Evolutionary conservation across 2,797 vertebrate species (phyloP).

Genomic region (Graptemys geographica): DNA sequence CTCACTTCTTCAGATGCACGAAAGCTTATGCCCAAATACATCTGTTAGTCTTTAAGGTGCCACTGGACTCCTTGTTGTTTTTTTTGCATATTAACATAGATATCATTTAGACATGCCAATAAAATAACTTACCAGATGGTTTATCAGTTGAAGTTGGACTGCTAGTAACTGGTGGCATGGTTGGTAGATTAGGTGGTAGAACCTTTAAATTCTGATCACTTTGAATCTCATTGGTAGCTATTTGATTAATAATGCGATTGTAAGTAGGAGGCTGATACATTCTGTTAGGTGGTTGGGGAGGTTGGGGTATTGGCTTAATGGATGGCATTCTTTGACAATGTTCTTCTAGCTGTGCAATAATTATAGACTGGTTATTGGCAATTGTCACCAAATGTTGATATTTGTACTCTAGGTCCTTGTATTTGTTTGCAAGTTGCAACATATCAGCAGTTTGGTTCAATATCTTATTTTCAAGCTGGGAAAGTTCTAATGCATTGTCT

Average conservation of each 20-base stretch:
- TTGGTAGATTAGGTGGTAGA: slow-evolving; percentile 88
- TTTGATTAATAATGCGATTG: slow-evolving; percentile 90
- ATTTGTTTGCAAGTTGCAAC: slow-evolving; percentile 94
- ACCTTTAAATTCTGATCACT: slow-evolving; percentile 94
- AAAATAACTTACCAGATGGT: slow-evolving; percentile 91
- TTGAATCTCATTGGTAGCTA: slow-evolving; percentile 97
- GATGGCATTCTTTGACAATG: slow-evolving; percentile 89
- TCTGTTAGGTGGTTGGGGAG: slow-evolving; percentile 85
- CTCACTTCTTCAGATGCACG: too few relatives aligned
- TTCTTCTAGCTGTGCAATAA: slow-evolving; percentile 93
- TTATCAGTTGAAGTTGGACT: slow-evolving; percentile 93
- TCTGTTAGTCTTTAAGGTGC: too few relatives aligned
- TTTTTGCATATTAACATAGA: background rate
- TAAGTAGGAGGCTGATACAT: slow-evolving; percentile 88
- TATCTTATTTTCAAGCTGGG: slow-evolving; percentile 96
- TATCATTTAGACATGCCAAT: background rate
- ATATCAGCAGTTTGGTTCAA: slow-evolving; percentile 98
- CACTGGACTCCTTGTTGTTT: too few relatives aligned
- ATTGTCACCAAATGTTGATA: slow-evolving; percentile 94
- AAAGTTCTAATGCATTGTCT: slow-evolving; percentile 95
- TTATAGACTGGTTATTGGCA: slow-evolving; percentile 93
- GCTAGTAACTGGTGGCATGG: slow-evolving; percentile 93
- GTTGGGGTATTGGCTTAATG: slow-evolving; percentile 78
- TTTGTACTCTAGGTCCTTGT: slow-evolving; percentile 97
- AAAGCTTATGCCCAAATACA: too few relatives aligned